Evolutionary conservation across 1,140 invertebrate genomes (phyloP).

Genomic region (Stegodyphus mimosarum): DNA sequence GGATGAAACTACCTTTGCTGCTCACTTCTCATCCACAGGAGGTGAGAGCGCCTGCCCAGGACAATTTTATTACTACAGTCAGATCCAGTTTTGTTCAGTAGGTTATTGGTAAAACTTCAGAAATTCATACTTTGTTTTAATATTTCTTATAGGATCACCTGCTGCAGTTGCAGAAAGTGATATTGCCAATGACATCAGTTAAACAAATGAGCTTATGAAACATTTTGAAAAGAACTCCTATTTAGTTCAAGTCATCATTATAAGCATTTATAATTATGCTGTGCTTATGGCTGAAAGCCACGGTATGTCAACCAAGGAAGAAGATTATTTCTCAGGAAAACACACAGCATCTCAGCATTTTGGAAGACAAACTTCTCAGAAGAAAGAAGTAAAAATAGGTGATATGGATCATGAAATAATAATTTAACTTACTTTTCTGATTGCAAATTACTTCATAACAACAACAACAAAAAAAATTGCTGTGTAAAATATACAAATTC

Average conservation of each 20-base stretch:
- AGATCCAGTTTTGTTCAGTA: background rate
- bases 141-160: constrained; percentile 26
- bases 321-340: background rate
- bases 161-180: constrained; percentile 22
- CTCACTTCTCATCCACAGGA: no score
- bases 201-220: constrained; percentile 55
- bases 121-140: background rate
- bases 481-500: no score
- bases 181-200: constrained; percentile 38
- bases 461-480: no score
- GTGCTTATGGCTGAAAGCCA: background rate
- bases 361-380: no score
- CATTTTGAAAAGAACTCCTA: constrained; percentile 25
- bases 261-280: background rate
- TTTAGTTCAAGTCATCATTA: background rate
- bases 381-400: no score
- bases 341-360: no score
- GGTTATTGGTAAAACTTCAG: background rate
- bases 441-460: no score
- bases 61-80: background rate
- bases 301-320: background rate
- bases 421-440: no score
- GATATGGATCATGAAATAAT: no score
- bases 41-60: no score
- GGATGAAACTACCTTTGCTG: no score